Percentiles rank a stretch among this genome's conserved stretches.
phyloP scores from a whole-genome alignment of 2,797 vertebrate genomes.

The Gymnothorax javanicus region DNA sequence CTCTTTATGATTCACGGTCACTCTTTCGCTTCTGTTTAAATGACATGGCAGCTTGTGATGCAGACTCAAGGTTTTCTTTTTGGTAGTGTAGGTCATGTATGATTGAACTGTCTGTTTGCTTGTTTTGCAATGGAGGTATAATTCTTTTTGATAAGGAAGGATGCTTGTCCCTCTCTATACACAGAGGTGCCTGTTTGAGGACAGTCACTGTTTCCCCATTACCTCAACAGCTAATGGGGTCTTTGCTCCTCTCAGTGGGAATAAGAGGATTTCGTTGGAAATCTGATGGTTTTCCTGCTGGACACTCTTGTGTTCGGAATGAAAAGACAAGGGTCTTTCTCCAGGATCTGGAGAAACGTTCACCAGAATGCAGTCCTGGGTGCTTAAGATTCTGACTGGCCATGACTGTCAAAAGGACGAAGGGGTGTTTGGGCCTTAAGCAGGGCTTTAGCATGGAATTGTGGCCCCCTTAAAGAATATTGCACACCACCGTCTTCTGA shows the following conservation, averaged over 20 bases:
- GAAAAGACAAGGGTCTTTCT: not conserved
- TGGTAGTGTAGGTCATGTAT: too few relatives aligned
- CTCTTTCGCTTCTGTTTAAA: not conserved
- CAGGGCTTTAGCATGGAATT: too few relatives aligned
- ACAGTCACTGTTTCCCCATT: too few relatives aligned
- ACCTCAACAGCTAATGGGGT: too few relatives aligned
- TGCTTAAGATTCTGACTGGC: not conserved
- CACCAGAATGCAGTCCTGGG: not conserved
- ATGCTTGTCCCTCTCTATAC: too few relatives aligned
- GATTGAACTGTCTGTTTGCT: not conserved
- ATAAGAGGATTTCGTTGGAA: not conserved
- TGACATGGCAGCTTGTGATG: not conserved
- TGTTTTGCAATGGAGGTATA: too few relatives aligned
- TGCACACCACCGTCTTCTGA: too few relatives aligned
- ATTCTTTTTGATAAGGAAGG: too few relatives aligned
- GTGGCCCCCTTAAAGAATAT: too few relatives aligned
- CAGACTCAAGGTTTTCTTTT: not conserved
- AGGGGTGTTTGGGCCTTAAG: not conserved
- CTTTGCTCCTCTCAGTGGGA: too few relatives aligned
- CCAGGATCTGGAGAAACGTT: not conserved
- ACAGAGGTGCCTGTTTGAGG: too few relatives aligned
- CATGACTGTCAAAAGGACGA: not conserved
- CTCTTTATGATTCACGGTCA: not conserved
- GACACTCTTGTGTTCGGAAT: not conserved
- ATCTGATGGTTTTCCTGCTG: not conserved